Conservation (phyloP, 2,113 vertebrate species). For the Laticauda colubrina region DNA sequence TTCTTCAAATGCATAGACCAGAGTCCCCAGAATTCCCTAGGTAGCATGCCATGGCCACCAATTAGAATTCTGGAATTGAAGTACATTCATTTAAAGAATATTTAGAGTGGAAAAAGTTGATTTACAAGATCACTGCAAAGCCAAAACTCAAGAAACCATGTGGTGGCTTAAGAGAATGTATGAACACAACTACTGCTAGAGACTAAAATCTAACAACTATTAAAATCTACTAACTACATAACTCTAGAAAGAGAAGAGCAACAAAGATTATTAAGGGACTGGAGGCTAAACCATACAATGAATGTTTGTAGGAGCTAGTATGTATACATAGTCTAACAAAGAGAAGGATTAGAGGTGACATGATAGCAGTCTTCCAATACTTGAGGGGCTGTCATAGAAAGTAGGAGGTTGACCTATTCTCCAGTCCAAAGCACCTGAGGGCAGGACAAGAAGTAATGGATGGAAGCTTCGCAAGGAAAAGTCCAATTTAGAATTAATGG, state of each 20-base stretch:
- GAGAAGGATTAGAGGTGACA: not conserved
- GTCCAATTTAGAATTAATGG: too few species aligned
- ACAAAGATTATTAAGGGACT: not conserved
- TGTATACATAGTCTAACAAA: not conserved
- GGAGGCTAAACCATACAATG: not conserved
- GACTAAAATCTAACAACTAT: not conserved
- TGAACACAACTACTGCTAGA: not conserved
- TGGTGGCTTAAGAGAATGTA: not conserved
- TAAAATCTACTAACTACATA: not conserved
- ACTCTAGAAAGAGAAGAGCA: not conserved
- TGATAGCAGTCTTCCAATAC: not conserved
- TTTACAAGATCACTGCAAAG: not conserved
- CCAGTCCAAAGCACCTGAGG: not conserved
- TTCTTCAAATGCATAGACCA: not conserved
- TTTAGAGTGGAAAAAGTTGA: not conserved
- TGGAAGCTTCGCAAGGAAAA: not conserved
- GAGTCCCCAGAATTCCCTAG: not conserved
- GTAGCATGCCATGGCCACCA: not conserved
- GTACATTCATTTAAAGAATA: not conserved
- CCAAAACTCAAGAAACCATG: not conserved
- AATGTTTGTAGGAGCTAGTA: too few species aligned
- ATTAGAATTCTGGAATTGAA: not conserved
- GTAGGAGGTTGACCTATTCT: not conserved
- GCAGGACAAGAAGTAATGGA: not conserved
- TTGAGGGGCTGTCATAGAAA: not conserved